Evolutionary conservation across 2,113 vertebrate species (phyloP).

Genomic region (Tricholaema leucomelas): DNA sequence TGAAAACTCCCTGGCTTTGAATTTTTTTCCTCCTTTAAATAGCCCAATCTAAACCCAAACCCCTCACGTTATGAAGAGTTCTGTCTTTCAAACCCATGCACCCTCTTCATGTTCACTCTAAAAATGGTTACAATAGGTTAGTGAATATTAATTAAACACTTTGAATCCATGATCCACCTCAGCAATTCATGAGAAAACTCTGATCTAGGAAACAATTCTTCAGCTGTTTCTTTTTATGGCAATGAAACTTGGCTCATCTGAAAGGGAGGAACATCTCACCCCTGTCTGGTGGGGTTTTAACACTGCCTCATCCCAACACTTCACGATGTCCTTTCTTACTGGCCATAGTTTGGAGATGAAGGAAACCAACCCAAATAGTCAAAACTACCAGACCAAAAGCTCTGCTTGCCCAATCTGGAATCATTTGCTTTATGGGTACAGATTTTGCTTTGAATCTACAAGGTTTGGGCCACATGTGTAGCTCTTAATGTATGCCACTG

Average conservation of each 20-base stretch:
- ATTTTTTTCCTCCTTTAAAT: too few relatives aligned
- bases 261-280: neutral
- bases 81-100: neutral
- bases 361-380: neutral
- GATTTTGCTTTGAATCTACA: too few relatives aligned
- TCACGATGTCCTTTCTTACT: neutral
- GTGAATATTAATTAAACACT: neutral
- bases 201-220: neutral
- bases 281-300: neutral
- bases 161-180: neutral
- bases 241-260: neutral
- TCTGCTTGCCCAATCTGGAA: neutral
- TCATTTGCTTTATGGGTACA: neutral
- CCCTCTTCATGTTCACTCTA: neutral
- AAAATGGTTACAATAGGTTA: neutral
- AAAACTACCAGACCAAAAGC: neutral
- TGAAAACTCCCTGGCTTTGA: neutral
- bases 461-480: neutral
- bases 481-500: neutral
- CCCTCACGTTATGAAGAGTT: neutral
- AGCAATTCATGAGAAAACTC: neutral
- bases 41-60: fast-evolving
- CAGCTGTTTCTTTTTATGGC: neutral
- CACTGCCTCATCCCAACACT: neutral
- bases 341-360: neutral